Evolutionary conservation across 2,888 invertebrate species (phyloP), one percentile per base, ranked within the genome.

Genomic region (Spatulosminthurus flaviceps): DNA sequence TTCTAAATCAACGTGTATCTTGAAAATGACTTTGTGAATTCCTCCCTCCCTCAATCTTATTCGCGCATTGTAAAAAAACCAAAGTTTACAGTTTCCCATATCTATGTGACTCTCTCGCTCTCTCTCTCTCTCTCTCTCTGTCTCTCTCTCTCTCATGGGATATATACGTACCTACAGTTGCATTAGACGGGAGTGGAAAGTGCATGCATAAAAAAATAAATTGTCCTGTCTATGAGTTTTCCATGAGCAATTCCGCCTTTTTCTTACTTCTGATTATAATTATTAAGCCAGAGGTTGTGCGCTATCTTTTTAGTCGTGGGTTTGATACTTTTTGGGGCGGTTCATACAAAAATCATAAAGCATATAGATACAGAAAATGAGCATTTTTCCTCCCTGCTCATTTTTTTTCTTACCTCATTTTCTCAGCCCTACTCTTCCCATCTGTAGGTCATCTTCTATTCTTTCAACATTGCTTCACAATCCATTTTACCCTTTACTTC

Each of bases 241-340:
- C 42, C 71, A 43, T 73, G 72, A 73, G 51, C 43, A 22, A 24
- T 19, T 73, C 42, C 73, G 73, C 73, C 73, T n/a, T 61, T 75
- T 29, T 61, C 67, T 76, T 76, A 22, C 42, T 75, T 34, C 29
- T 75, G 64, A 75, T 75, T 29, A 28, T 73, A 64, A 72, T 72
- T 11, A 43, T 42, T 19, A 28, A 11, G 42, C 43, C n/a, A 29
- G 19, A 34, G 19, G 34, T n/a, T n/a, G 34, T 26, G 1, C 9
- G 41, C 24, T 64, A 21, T 76, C 76, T n/a, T n/a, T n/a, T 66
- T 61, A 21, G 61, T 66, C 76, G 76, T 76, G 76, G 76, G 66
- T 66, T 41, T 11, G 64, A 28, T n/a, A 61, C 61, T 61, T 61
- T 22, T 22, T 19, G 22, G n/a, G 61, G 61, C 61, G 61, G 61